Evolutionary conservation across 2,113 vertebrate genomes (phyloP), one percentile per base, ranked within the genome.

Genomic region (Malurus alboscapulatus): DNA sequence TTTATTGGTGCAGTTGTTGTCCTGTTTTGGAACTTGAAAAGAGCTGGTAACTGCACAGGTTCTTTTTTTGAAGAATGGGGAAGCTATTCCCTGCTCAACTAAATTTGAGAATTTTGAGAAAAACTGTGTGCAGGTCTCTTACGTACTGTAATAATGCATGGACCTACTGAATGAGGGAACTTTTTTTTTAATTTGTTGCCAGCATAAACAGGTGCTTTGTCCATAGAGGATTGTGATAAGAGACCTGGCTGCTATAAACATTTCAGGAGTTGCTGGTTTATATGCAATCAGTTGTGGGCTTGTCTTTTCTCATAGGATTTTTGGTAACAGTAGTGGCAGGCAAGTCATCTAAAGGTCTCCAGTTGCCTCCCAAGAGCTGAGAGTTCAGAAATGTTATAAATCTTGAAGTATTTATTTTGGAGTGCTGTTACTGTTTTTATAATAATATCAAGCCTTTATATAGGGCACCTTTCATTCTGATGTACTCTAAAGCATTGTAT

Each of bases 161-260:
- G 19, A 71, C 17, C 32, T 89, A 34, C 34, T 59, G 40, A 85
- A 83, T 30, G 84, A 91, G 47, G 87, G 34, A 66, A 47, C 25
- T 12, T 1, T 42, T 75, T 42, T 93, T 61, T 34, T 9, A 32
- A 54, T 87, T 84, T 83, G 6, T 61, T 93, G 79, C 62, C 68
- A 84, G 40, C 55, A 61, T 53, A 71, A 91, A 30, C 72, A 96
- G 58, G 55, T 95, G 62, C 75, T 95, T 92, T 91, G 40, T 84
- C 84, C 55, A 13, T 65, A 66, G 76, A 91, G 72, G 47, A 71
- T 34, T 95, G 61, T 86, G 76, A 90, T 88, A 90, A 92, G 66
- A 85, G 82, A 90, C 38, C 50, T 94, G 84, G 21, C 29, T 78
- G 62, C 75, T 88, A 4, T 63, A 87, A 83, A 88, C 45, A 63